Base-by-base conservation (phyloP, 1,140 invertebrate species). In the Leptinotarsa texana region DNA sequence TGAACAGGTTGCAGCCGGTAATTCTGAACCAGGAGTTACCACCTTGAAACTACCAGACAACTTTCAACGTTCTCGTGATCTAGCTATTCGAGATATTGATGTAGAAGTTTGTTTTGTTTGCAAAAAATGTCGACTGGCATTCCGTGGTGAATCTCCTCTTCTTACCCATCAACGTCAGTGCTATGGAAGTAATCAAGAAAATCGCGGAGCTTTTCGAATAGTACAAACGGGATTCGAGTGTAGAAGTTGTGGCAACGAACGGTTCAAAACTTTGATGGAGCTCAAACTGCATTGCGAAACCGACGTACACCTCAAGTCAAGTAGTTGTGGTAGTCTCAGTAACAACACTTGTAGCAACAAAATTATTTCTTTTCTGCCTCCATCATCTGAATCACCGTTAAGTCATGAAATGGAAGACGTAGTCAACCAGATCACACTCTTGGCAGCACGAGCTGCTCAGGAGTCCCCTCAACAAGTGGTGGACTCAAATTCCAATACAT, bases 121-220 rank as follows among this genome's bases (percentile, higher is more conserved):
- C 88, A 94, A 94, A 82, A 92, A 94, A 82, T 96, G 94, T 85
- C 92, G 94, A 72, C 89, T 94, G 66, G 94, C 94, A 3, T 95
- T 93, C 86, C 90, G 92, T 2, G 89, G 90, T 62, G 92, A 93
- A 69, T 89, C 90, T n/a, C 89, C 91, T 4, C 88, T 95, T 66
- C 86, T 93, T 61, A 87, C 86, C 13, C 94, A 95, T 82, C 94
- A 95, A 82, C 87, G 91, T 2, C 89, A 88, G 67, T 92, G 91
- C 82, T 92, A 91, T 82, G 87, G 89, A 13, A 89, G 90, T 62
- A 88, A 90, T 78, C 87, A 92, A 85, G 88, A 92, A 69, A 83
- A 89, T 67, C 87, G 91, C 69, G 89, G 91, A 74, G 86, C 90
- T 76, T 88, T 92, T 80, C 88, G 91, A 69, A 88, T 93, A 17